Base-by-base conservation (phyloP, 2,888 invertebrate genomes). In the Biston stratarius region DNA sequence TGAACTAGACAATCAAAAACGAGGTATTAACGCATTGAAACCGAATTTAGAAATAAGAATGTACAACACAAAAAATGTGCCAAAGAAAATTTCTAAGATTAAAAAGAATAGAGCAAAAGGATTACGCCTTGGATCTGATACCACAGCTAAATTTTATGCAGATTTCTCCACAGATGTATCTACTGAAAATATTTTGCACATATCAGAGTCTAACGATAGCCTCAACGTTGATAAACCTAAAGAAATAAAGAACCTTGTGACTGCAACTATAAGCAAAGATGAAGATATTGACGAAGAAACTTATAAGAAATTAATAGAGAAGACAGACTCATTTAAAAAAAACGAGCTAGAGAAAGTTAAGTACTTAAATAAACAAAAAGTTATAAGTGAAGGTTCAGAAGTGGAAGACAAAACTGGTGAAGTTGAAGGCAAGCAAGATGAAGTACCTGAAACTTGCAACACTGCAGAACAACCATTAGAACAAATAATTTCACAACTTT, bases 401-500 rank as follows among this genome's bases (percentile, higher is more conserved):
- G 74, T 74, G 1, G 94, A 94, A 74, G 92, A 91, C 48, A 90
- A 88, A 77, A 45, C 75, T 24, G 72, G 73, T 66, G 88, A 87
- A 45, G 70, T 71, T 12, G 82, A 86, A 63, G 70, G 61, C 59
- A 79, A 73, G 69, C 69, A 75, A 71, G 74, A 83, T 72, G 78
- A 85, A 68, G 78, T 83, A 11, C 74, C 75, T 58, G 89, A 89
- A 74, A 88, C 81, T 57, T 85, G 84, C 47, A 88, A 92, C 77
- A 90, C 90, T 67, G 80, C 78, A 24, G 94, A 94, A 80, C 96
- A 95, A 82, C 96, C 95, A 57, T 92, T 96, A 76, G 96, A 97
- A 87, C 95, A 97, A 87, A 96, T 98, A 56, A 97, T 98, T 58
- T 96, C 97, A 0, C 97, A 97, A 81, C 91, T 98, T 12, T 89